phyloP scores from a whole-genome alignment of 2,888 invertebrate genomes.

The Euplexia lucipara region DNA sequence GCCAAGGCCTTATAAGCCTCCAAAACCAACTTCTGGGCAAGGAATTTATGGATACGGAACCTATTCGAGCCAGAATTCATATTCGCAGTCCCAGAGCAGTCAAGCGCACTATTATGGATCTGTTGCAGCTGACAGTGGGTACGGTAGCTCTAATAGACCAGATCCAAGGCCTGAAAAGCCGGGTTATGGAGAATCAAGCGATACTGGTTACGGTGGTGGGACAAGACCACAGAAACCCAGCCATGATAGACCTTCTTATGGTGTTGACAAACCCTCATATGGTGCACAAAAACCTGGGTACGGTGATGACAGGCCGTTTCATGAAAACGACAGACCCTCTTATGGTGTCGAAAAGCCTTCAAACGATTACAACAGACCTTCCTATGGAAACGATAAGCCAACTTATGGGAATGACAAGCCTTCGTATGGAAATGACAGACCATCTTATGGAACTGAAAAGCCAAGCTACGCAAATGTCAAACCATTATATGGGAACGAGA shows the following conservation, averaged over 20 bases:
- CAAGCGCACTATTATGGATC: conserved; percentile 64
- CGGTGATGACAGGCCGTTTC: conserved; percentile 24
- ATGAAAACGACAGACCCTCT: conserved; percentile 8
- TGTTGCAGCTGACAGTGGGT: conserved; percentile 60
- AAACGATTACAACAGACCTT: not conserved
- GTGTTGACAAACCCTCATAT: conserved; percentile 42
- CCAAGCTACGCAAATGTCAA: conserved; percentile 29
- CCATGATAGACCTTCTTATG: conserved; percentile 52
- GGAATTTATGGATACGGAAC: conserved; percentile 75
- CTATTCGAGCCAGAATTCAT: conserved; percentile 73
- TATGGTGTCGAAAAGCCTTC: conserved; percentile 6
- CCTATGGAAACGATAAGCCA: no score
- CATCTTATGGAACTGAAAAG: conserved; percentile 43
- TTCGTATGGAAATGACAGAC: conserved; percentile 30
- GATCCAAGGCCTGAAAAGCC: conserved; percentile 53
- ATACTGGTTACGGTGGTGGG: conserved; percentile 39
- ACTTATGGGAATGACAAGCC: not conserved
- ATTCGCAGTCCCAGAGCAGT: conserved; percentile 69
- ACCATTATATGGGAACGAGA: conserved; percentile 42
- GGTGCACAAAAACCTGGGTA: conserved; percentile 39
- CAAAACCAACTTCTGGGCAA: conserved; percentile 70
- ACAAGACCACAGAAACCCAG: conserved; percentile 51
- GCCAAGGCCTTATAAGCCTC: conserved; percentile 78
- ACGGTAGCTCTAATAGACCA: conserved; percentile 39
- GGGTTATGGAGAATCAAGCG: conserved; percentile 44